These are phyloP conservation scores for Tringa solitaria DNA, from an alignment of 2,113 vertebrate genomes.

Conservation along the genomic window DNA sequence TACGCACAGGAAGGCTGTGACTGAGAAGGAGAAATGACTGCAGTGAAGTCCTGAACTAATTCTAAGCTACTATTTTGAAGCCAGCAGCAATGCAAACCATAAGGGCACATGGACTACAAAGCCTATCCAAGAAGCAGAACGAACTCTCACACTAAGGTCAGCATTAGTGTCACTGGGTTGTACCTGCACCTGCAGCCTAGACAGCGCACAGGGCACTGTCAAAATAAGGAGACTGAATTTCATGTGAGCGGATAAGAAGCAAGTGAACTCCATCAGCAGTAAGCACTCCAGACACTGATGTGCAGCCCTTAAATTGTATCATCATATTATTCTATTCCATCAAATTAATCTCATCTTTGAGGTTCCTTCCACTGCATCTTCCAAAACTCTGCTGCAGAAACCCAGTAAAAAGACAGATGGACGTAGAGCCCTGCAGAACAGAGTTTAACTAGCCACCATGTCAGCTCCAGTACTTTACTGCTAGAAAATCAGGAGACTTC, in stretches of 20 bases:
- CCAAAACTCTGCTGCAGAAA: background rate
- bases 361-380: background rate
- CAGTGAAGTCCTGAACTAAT: background rate
- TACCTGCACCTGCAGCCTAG: background rate
- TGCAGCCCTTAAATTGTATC: background rate
- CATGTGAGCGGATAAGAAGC: accelerated
- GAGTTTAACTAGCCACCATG: background rate
- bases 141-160: background rate
- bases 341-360: background rate
- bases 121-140: background rate
- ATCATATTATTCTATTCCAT: background rate
- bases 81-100: background rate
- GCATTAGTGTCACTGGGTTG: background rate
- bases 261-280: background rate
- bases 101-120: background rate
- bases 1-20: background rate
- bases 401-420: background rate
- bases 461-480: background rate
- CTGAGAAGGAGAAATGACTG: background rate
- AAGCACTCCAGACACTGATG: background rate
- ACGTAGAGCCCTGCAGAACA: background rate
- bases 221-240: background rate
- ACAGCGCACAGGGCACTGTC: background rate
- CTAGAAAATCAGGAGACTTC: background rate
- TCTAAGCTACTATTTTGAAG: background rate